These are phyloP conservation scores for Periparus ater DNA, from an alignment of 2,797 vertebrate genomes.

Conservation along the genomic window DNA sequence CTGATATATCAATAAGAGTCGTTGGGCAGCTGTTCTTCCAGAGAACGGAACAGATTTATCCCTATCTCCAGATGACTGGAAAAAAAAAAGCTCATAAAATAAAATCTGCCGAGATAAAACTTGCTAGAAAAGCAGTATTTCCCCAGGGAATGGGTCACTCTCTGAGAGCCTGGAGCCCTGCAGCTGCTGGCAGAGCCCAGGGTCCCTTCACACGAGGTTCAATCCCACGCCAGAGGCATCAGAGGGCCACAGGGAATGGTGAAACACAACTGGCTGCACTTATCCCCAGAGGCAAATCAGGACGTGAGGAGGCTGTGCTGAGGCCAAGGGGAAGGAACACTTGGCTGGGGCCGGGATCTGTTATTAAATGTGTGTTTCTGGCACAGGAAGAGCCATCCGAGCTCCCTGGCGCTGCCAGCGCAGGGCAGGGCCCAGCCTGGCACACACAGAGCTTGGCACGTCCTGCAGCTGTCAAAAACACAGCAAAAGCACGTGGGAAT, in stretches of 20 bases:
- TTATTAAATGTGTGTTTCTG: background rate
- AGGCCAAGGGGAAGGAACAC: background rate
- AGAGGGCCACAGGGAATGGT: background rate
- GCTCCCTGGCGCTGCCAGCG: fast-evolving
- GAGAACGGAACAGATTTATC: slow-evolving; percentile 17
- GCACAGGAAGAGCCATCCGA: background rate
- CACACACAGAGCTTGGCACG: background rate
- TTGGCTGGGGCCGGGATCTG: background rate
- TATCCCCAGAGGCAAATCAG: background rate
- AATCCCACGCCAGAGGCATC: background rate
- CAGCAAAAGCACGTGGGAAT: background rate
- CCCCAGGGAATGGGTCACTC: background rate
- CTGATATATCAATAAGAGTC: slow-evolving; percentile 50
- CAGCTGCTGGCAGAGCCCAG: background rate
- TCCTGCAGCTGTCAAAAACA: background rate
- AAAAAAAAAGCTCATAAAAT: background rate
- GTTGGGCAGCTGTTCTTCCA: slow-evolving; percentile 10
- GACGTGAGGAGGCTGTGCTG: background rate
- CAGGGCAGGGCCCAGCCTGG: background rate
- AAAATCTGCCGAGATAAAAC: background rate
- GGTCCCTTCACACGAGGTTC: fast-evolving
- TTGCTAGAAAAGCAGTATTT: background rate
- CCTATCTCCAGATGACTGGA: slow-evolving; percentile 2
- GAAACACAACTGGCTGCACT: background rate
- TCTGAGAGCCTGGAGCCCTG: background rate